A percentile compares a stretch with the other conserved stretches of the same genome.
Conservation (phyloP, 2,113 vertebrate genomes). For the Gnathonemus longibarbis region DNA sequence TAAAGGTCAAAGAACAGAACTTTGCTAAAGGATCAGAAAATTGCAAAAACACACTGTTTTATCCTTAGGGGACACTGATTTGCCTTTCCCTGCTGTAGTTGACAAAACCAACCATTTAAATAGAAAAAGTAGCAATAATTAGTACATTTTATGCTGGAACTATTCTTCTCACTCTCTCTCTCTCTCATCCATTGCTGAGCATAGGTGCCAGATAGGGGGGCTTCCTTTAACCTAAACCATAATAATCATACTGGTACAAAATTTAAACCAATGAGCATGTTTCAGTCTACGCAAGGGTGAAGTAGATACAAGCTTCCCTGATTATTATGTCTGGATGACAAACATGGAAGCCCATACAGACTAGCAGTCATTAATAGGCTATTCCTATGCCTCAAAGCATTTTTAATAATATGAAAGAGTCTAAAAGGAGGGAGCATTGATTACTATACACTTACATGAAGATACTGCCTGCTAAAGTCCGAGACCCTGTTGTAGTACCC, state of each 20-base stretch:
- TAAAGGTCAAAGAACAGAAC: neutral
- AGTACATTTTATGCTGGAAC: conserved; percentile 11
- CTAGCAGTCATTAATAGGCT: neutral
- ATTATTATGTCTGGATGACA: neutral
- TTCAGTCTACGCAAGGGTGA: neutral
- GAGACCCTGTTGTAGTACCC: neutral
- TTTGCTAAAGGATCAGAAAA: neutral
- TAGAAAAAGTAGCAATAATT: neutral
- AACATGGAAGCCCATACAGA: neutral
- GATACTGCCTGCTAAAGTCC: neutral
- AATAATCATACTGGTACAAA: neutral
- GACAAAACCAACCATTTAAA: conserved; percentile 4
- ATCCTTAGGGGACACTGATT: neutral
- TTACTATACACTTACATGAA: neutral
- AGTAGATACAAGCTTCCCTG: neutral
- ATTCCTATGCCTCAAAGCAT: neutral
- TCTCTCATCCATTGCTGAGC: neutral
- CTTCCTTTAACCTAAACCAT: neutral
- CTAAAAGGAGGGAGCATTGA: neutral
- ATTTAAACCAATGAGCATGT: neutral
- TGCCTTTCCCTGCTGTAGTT: neutral
- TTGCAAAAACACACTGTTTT: conserved; percentile 1
- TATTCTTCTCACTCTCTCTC: neutral
- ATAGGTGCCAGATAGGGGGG: neutral
- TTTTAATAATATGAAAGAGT: neutral